phyloP scores from a whole-genome alignment of 2,888 invertebrate species.

The Morpho deidamia region DNA sequence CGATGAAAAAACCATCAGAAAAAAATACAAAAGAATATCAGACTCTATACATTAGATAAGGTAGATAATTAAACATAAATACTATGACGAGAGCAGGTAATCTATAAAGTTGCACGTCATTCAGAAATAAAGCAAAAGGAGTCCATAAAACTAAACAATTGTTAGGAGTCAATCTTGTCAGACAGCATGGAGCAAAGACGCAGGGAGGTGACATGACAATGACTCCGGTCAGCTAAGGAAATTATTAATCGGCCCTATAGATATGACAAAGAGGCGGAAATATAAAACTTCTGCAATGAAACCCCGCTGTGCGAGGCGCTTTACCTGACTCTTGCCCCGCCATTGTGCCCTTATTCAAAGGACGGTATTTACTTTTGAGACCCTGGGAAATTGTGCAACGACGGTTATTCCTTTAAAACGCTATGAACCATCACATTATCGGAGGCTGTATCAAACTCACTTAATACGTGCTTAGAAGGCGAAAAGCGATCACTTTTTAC shows the following conservation, averaged over 20 bases:
- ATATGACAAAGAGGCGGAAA: slow-evolving; percentile 75
- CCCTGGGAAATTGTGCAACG: slow-evolving; percentile 73
- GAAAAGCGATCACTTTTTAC: slow-evolving; percentile 38
- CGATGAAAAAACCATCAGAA: slow-evolving; percentile 1
- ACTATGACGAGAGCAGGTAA: slow-evolving; percentile 17
- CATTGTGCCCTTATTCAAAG: slow-evolving; percentile 66
- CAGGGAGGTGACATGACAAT: slow-evolving; percentile 57
- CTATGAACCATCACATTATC: slow-evolving; percentile 47
- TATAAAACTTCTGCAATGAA: slow-evolving; percentile 72
- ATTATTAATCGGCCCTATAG: slow-evolving; percentile 72
- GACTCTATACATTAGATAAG: background rate
- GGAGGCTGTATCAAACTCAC: slow-evolving; percentile 45
- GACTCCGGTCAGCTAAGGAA: slow-evolving; percentile 73
- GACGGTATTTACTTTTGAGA: slow-evolving; percentile 68
- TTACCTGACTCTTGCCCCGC: slow-evolving; percentile 77
- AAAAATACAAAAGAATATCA: background rate
- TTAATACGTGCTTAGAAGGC: slow-evolving; percentile 36
- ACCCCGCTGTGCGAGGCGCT: slow-evolving; percentile 67
- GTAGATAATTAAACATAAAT: slow-evolving; percentile 9
- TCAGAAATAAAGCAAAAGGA: slow-evolving; percentile 47
- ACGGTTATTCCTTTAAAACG: slow-evolving; percentile 48
- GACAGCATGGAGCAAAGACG: slow-evolving; percentile 55
- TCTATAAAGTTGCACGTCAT: slow-evolving; percentile 25
- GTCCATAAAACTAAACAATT: slow-evolving; percentile 71
- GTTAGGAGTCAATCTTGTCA: slow-evolving; percentile 70